Percentiles rank a stretch among this genome's conserved stretches.
Conservation (phyloP, 2,888 invertebrate genomes). For the Synanthedon formicaeformis region DNA sequence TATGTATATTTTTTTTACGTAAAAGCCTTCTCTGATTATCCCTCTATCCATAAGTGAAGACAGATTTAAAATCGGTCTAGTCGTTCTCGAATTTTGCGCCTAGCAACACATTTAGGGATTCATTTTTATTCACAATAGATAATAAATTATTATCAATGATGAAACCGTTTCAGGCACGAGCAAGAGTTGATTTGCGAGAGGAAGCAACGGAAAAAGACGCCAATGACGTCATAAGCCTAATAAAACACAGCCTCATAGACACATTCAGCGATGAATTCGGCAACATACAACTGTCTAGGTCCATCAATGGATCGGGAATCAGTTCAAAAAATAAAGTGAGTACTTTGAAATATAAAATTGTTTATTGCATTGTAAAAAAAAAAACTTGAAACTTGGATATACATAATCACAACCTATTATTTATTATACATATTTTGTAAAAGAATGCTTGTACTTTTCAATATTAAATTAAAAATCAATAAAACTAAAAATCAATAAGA, state of each 20-base stretch:
- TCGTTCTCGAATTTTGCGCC: too few species aligned
- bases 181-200: slow-evolving; percentile 86
- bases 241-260: slow-evolving; percentile 83
- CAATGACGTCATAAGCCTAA: slow-evolving; percentile 85
- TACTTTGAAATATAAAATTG: slow-evolving; percentile 3
- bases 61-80: too few species aligned
- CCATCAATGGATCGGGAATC: slow-evolving; percentile 80
- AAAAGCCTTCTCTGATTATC: too few species aligned
- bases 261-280: slow-evolving; percentile 81
- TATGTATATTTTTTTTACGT: too few species aligned
- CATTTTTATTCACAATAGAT: not conserved
- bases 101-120: too few species aligned
- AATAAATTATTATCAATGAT: not conserved
- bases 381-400: too few species aligned
- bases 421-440: not conserved
- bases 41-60: too few species aligned
- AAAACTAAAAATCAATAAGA: not conserved
- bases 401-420: not conserved
- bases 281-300: slow-evolving; percentile 71
- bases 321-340: slow-evolving; percentile 76
- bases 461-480: not conserved
- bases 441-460: not conserved
- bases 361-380: too few species aligned
- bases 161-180: slow-evolving; percentile 77
- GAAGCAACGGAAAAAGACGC: slow-evolving; percentile 85